Conservation (phyloP, 64 coral and sea anemone genomes). For the Trachythela sp. region DNA sequence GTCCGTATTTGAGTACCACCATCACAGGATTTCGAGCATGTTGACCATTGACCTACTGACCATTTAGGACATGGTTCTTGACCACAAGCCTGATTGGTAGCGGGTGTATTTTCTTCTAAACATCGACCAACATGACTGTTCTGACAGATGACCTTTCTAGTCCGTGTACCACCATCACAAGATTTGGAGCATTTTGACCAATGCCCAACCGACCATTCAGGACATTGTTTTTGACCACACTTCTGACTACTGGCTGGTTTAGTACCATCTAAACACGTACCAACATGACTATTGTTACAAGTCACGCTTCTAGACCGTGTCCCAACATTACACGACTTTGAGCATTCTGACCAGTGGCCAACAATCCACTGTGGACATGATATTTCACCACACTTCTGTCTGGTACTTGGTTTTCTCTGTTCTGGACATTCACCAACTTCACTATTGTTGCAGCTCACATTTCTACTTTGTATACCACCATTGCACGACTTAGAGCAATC, state of each 20-base stretch:
- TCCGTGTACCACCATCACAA: background rate
- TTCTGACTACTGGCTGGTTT: background rate
- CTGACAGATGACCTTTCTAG: background rate
- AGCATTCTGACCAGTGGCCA: background rate
- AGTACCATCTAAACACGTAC: background rate
- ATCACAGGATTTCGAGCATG: background rate
- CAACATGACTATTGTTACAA: background rate
- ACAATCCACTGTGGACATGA: background rate
- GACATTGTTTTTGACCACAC: background rate
- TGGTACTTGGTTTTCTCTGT: background rate
- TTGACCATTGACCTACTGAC: background rate
- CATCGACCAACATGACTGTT: background rate
- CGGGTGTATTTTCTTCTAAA: background rate
- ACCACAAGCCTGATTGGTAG: background rate
- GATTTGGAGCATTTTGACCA: conserved; percentile 5
- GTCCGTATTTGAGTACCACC: background rate
- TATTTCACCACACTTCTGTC: background rate
- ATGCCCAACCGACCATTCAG: background rate
- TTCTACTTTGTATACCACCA: background rate
- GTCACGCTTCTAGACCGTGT: background rate
- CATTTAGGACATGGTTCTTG: background rate
- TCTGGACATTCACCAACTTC: background rate
- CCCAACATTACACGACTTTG: background rate
- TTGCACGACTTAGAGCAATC: background rate
- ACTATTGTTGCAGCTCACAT: background rate